Evolutionary conservation across 2,888 invertebrate genomes (phyloP).

Genomic region (Parnassius smintheus): DNA sequence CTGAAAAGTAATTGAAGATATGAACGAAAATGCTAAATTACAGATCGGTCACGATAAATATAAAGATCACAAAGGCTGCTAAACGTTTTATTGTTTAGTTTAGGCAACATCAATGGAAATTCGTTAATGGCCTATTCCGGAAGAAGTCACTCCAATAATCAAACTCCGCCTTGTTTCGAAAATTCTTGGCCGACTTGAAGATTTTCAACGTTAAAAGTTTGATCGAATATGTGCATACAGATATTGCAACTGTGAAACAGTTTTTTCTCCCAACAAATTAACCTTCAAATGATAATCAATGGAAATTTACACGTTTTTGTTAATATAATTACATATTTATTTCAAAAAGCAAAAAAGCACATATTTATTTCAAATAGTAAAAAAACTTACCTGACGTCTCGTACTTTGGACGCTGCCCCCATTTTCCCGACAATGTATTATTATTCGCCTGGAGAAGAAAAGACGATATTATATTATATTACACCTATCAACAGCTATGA

Average conservation of each 20-base stretch:
- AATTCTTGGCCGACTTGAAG: constrained; percentile 31
- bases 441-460: too few relatives aligned
- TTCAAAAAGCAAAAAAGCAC: too few relatives aligned
- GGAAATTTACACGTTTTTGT: background rate
- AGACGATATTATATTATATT: too few relatives aligned
- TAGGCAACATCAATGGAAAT: constrained; percentile 34
- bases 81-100: constrained; percentile 36
- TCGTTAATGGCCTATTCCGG: constrained; percentile 35
- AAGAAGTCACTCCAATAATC: constrained; percentile 34
- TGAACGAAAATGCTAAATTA: background rate
- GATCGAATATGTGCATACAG: constrained; percentile 28
- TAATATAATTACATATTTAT: background rate
- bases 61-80: constrained; percentile 35
- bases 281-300: background rate
- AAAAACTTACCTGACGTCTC: too few relatives aligned
- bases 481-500: too few relatives aligned
- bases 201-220: constrained; percentile 28
- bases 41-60: constrained; percentile 21
- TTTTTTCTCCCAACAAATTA: background rate
- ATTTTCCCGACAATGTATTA: too few relatives aligned
- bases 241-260: constrained; percentile 8
- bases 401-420: too few relatives aligned
- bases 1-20: background rate
- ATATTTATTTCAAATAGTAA: too few relatives aligned
- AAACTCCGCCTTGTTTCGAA: constrained; percentile 30